A percentile compares a stretch with the other conserved stretches of the same genome.
These are phyloP conservation scores for Tetragonula clypearis DNA, from an alignment of 1,140 invertebrate species.

Conservation along the genomic window DNA sequence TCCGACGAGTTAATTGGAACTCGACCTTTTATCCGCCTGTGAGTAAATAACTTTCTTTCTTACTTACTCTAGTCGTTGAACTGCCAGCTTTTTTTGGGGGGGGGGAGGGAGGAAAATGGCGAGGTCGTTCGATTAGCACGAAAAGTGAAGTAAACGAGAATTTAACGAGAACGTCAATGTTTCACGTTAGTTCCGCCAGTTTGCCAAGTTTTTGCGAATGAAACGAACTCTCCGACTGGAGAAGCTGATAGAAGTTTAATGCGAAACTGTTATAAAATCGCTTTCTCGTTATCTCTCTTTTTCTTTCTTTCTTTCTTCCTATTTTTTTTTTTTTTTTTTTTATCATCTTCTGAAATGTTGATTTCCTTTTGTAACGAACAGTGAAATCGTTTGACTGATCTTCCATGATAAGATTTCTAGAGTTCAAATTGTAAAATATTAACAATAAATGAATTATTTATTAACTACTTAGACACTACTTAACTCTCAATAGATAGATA, in stretches of 20 bases:
- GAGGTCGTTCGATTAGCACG: neutral
- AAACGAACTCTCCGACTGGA: neutral
- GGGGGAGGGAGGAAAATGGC: neutral
- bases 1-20: conserved; percentile 10
- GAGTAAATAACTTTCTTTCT: neutral
- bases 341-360: neutral
- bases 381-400: no score
- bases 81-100: neutral
- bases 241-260: neutral
- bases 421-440: no score
- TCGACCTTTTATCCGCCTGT: neutral
- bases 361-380: neutral
- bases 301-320: no score
- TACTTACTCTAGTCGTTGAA: neutral
- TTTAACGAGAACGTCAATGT: neutral
- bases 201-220: neutral
- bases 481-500: no score
- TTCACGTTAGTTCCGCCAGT: neutral
- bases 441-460: no score
- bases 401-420: no score
- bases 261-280: neutral
- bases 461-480: no score
- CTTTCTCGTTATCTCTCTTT: neutral
- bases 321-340: no score
- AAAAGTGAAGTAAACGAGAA: neutral